Evolutionary conservation across 2,888 invertebrate genomes (phyloP).

Genomic region (Synanthedon myopaeformis): DNA sequence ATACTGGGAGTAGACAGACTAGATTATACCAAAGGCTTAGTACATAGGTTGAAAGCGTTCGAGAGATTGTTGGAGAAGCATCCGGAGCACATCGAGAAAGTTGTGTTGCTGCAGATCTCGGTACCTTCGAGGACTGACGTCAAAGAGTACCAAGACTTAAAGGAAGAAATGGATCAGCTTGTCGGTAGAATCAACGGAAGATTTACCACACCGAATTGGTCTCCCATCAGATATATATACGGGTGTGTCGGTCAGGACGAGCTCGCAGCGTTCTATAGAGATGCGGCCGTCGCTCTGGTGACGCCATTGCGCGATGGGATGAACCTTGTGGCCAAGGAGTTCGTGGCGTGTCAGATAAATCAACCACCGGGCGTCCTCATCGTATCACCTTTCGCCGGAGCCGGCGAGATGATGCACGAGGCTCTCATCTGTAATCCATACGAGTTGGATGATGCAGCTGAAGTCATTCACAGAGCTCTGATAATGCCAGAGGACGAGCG

Average conservation of each 20-base stretch:
- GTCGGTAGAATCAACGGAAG: constrained; percentile 90
- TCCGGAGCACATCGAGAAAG: constrained; percentile 87
- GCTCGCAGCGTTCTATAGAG: constrained; percentile 87
- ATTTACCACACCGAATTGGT: constrained; percentile 93
- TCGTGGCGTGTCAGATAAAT: constrained; percentile 92
- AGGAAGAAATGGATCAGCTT: constrained; percentile 90
- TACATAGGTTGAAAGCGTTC: constrained; percentile 84
- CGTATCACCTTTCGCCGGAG: constrained; percentile 91
- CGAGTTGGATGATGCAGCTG: constrained; percentile 88
- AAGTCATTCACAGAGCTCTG: constrained; percentile 86
- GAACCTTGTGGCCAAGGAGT: constrained; percentile 94
- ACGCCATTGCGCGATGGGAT: constrained; percentile 91
- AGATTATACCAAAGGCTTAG: constrained; percentile 92
- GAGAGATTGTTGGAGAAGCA: constrained; percentile 84
- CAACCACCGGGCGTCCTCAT: constrained; percentile 87
- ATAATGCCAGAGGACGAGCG: constrained; percentile 93
- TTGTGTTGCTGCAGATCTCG: constrained; percentile 84
- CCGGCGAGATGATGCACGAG: constrained; percentile 94
- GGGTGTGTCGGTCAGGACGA: constrained; percentile 90
- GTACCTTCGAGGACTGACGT: constrained; percentile 92
- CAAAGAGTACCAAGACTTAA: constrained; percentile 89
- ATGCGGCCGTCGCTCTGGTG: constrained; percentile 87
- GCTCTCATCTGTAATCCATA: constrained; percentile 91
- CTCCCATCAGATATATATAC: constrained; percentile 89
- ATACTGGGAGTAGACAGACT: constrained; percentile 89